Conservation (phyloP, 2,888 invertebrate genomes). For the Heterodera filipjevi region DNA sequence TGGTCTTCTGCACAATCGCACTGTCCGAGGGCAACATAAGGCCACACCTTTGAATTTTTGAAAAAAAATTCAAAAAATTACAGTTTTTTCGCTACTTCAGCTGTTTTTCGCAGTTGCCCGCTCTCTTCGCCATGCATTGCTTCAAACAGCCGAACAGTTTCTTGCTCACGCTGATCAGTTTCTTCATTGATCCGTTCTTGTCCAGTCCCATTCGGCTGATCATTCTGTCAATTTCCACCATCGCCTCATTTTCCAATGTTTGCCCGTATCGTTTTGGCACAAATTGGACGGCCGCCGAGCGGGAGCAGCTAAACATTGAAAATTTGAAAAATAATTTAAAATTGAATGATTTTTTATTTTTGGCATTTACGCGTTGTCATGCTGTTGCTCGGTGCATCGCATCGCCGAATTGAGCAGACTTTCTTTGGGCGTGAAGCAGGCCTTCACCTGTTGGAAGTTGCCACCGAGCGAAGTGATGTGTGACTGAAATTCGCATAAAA, state of each 20-base stretch:
- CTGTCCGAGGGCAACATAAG: constrained; percentile 59
- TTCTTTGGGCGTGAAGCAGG: constrained; percentile 51
- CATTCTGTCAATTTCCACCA: constrained; percentile 47
- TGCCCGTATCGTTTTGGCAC: constrained; percentile 62
- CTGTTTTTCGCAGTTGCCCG: constrained; percentile 47
- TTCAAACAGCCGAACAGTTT: constrained; percentile 57
- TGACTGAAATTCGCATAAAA: constrained; percentile 35
- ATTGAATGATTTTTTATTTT: neutral
- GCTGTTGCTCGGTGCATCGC: constrained; percentile 49
- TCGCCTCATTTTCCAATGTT: constrained; percentile 61
- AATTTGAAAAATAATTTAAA: neutral
- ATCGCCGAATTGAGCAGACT: constrained; percentile 48
- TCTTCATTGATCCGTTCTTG: constrained; percentile 49
- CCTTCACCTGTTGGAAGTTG: constrained; percentile 50
- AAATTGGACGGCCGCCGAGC: constrained; percentile 47
- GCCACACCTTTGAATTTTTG: constrained; percentile 47
- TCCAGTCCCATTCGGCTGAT: constrained; percentile 39
- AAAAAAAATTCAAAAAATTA: neutral
- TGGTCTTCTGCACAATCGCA: constrained; percentile 50
- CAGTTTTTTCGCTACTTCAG: constrained; percentile 34
- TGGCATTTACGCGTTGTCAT: constrained; percentile 45
- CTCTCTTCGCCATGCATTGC: constrained; percentile 55
- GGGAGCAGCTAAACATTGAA: constrained; percentile 37
- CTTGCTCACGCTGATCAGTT: constrained; percentile 48
- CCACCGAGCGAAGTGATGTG: constrained; percentile 57